A percentile compares a stretch with the other conserved stretches of the same genome.
phyloP scores from a whole-genome alignment of 1,140 invertebrate genomes.

The Macrobrachium rosenbergii region DNA sequence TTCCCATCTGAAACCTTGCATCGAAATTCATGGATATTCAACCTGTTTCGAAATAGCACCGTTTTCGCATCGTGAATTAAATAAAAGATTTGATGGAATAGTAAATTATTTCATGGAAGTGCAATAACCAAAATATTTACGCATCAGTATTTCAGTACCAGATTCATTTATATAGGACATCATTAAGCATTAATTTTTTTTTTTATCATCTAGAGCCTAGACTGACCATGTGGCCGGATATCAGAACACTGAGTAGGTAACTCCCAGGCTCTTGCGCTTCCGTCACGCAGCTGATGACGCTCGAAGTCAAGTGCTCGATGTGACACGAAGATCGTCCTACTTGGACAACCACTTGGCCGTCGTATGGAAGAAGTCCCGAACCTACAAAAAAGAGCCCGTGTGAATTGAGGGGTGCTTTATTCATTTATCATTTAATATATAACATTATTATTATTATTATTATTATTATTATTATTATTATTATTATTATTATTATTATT shows the following conservation, averaged over 20 bases:
- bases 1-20: too few species aligned
- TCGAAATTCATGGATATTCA: too few species aligned
- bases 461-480: neutral
- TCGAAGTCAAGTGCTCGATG: neutral
- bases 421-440: too few species aligned
- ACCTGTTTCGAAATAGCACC: too few species aligned
- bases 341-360: neutral
- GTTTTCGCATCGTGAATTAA: too few species aligned
- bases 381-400: neutral
- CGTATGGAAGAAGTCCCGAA: neutral
- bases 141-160: too few species aligned
- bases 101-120: too few species aligned
- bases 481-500: neutral
- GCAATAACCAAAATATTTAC: too few species aligned
- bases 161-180: too few species aligned
- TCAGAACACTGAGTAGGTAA: neutral
- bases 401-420: too few species aligned
- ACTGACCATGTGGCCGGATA: neutral
- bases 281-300: neutral
- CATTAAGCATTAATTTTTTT: too few species aligned
- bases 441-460: neutral
- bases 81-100: too few species aligned
- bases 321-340: neutral
- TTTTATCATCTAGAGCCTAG: neutral
- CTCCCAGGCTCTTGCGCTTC: neutral